Evolutionary conservation across 2,797 vertebrate species (phyloP), one percentile per base, ranked within the genome.

Genomic region (Poliocrania exsul): DNA sequence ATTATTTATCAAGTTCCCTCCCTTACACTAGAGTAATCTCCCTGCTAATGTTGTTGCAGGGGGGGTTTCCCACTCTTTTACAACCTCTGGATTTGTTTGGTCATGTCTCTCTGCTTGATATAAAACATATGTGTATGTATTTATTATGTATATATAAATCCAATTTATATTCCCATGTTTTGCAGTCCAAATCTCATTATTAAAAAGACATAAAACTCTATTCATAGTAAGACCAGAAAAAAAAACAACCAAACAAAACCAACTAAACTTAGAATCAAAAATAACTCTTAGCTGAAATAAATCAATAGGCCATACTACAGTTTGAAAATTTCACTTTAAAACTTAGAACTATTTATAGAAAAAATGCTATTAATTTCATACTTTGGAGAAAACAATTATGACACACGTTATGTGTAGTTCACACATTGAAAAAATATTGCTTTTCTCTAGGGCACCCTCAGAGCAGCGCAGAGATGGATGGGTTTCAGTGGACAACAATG

Each of bases 401-500:
- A 58, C 61, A 53, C 1, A 1, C 13, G 4, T 20, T 56, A 18
- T 1, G 0, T 13, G 6, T 20, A 78, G n/a, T 26, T 77, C 25
- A 64, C n/a, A 67, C 4, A 53, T 2, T n/a, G 28, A 44, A 88
- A 86, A 75, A 81, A n/a, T 1, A 14, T 6, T 54, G 23, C 37
- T 62, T 5, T 81, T 78, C 37, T 74, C 37, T 51, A 40, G 14
- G 31, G 26, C 21, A 61, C 31, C 3, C 10, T 66, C 42, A n/a
- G 44, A 24, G n/a, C 10, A 54, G 67, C 10, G 60, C 40, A 49
- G 54, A n/a, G 33, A 24, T 49, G 33, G 38, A 24, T 49, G 29
- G 15, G 66, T 86, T 94, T 93, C 60, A 71, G 6, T 7, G 38
- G 56, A 66, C 35, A 91, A 37, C 25, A 82, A 67, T 38, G 38